Base-by-base conservation (phyloP, 2,888 invertebrate genomes). In the Aleiodes testaceus region DNA sequence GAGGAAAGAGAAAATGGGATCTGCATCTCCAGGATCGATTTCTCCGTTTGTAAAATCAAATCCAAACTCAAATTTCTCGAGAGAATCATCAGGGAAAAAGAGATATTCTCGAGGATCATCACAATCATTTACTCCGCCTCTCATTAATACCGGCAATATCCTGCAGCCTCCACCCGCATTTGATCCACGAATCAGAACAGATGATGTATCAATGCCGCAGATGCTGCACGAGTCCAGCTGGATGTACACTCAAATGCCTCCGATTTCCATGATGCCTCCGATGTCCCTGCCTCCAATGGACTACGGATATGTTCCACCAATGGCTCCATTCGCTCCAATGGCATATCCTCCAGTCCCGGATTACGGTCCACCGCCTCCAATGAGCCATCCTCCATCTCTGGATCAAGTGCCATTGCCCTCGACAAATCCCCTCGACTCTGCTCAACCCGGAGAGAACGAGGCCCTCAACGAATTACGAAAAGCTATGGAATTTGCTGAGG, bases 401-500 rank as follows among this genome's bases (percentile, higher is more conserved):
- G 36, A 66, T 26, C 22, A 44, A 16, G 26, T 14, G 16, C 61
- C 64, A 47, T 22, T 14, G 12, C 63, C 63, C 2, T 12, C 4
- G 2, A 9, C 30, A 5, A 65, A 47, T 20, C 55, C 22, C 67
- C 18, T 26, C 26, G 26, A 26, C 26, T 1, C 26, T 72, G 65
- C 61, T 16, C 75, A 36, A 59, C 72, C 70, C 65, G 79, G 74
- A 45, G 77, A 81, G 53, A 81, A 83, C 2, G 82, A 82, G 20
- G 84, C 81, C 12, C 73, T 85, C 2, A 80, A 80, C 44, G 87
- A 87, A 26, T 83, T 87, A 83, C 83, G 85, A 26, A 83, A 84
- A 52, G 86, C 87, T 1, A 81, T 87, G 80, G 82, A 83, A 53
- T 87, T 87, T 52, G 87, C 87, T 0, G 81, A 84, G 16, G 79